Evolutionary conservation across 2,888 invertebrate genomes (phyloP).

Genomic region (Colletes collaris): DNA sequence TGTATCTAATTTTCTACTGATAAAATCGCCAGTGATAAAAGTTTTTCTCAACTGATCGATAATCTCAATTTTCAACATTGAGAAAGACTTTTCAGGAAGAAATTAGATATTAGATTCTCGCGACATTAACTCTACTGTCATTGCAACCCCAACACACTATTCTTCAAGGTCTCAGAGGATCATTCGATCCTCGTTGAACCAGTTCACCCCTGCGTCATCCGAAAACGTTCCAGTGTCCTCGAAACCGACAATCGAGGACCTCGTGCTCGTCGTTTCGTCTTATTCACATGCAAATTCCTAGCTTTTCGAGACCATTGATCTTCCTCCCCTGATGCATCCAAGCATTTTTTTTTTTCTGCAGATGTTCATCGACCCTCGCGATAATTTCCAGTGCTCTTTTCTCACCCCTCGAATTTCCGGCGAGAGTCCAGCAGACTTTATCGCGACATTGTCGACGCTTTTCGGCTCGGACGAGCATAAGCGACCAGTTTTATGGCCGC

Average conservation of each 20-base stretch:
- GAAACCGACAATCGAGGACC: not conserved
- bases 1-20: no score
- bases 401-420: not conserved
- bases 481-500: conserved; percentile 35
- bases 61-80: no score
- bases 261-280: not conserved
- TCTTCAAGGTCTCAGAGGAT: no score
- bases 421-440: conserved; percentile 10
- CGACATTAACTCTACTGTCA: no score
- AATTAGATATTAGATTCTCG: no score
- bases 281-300: conserved; percentile 42
- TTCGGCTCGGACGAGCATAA: conserved; percentile 36
- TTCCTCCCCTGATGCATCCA: not conserved
- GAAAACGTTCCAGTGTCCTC: conserved; percentile 24
- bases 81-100: no score
- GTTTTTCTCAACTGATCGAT: no score
- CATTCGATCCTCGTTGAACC: not conserved
- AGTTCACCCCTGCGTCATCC: not conserved
- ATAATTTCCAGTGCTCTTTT: conserved; percentile 34
- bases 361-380: conserved; percentile 10
- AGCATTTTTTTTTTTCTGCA: conserved; percentile 5
- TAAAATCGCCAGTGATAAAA: no score
- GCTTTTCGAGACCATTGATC: conserved; percentile 28
- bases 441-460: conserved; percentile 28
- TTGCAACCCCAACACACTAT: no score